phyloP scores from a whole-genome alignment of 1,140 invertebrate genomes.

The Leptopilina boulardi region DNA sequence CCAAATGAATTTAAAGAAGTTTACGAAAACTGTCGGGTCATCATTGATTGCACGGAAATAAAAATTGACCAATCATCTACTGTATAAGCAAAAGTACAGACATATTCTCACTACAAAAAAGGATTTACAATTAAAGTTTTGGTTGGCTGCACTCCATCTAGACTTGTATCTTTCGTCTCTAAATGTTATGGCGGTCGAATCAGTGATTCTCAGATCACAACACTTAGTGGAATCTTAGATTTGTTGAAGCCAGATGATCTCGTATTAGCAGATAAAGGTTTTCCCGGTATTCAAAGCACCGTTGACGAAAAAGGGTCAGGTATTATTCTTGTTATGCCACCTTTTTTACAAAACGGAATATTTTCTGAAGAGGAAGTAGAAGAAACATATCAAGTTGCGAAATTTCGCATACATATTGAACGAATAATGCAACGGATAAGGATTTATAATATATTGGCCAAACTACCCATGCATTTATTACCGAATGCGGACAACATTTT shows the following conservation, averaged over 20 bases:
- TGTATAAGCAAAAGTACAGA: not conserved
- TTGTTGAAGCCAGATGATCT: slow-evolving; percentile 62
- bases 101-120: slow-evolving; percentile 28
- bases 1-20: not conserved
- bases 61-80: slow-evolving; percentile 13
- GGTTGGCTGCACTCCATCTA: slow-evolving; percentile 42
- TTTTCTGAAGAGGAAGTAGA: slow-evolving; percentile 51
- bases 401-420: slow-evolving; percentile 45
- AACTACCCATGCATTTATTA: not conserved
- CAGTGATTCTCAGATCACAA: slow-evolving; percentile 13
- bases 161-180: slow-evolving; percentile 56
- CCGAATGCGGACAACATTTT: not conserved
- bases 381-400: slow-evolving; percentile 56
- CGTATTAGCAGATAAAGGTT: slow-evolving; percentile 69
- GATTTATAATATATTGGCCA: not conserved
- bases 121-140: slow-evolving; percentile 25
- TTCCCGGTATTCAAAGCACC: slow-evolving; percentile 57
- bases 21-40: slow-evolving; percentile 10
- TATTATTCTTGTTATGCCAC: slow-evolving; percentile 54
- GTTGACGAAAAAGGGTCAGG: slow-evolving; percentile 43
- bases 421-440: not conserved
- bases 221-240: slow-evolving; percentile 59
- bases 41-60: slow-evolving; percentile 30
- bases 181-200: slow-evolving; percentile 57
- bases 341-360: slow-evolving; percentile 38